Conservation (phyloP, 1,140 invertebrate genomes). For the Medauroidea extradentata region DNA sequence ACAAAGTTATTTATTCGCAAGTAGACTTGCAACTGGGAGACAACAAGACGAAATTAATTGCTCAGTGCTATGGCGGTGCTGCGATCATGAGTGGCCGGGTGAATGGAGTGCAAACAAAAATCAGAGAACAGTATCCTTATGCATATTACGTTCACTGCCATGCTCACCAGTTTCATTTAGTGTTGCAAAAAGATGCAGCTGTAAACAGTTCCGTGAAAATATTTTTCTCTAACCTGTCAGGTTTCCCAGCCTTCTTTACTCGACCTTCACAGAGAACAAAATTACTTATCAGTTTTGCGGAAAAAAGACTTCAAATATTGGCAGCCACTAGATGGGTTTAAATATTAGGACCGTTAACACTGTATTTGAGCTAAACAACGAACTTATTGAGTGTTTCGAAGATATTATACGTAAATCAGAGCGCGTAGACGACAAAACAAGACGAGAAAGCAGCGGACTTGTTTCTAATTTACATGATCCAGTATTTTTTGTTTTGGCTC, state of each 20-base stretch:
- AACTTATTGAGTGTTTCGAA: slow-evolving; percentile 12
- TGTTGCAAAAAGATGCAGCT: slow-evolving; percentile 30
- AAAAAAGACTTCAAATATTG: slow-evolving; percentile 1
- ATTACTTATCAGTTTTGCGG: slow-evolving; percentile 11
- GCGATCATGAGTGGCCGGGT: slow-evolving; percentile 29
- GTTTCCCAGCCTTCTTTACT: slow-evolving; percentile 16
- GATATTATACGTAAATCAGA: slow-evolving; percentile 13
- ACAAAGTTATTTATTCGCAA: slow-evolving; percentile 22
- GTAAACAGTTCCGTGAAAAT: slow-evolving; percentile 26
- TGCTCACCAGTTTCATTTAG: slow-evolving; percentile 36
- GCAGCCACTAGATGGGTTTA: slow-evolving; percentile 21
- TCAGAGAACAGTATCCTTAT: slow-evolving; percentile 30
- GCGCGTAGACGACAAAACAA: slow-evolving; percentile 3
- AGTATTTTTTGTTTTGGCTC: slow-evolving; percentile 24
- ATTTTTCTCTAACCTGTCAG: slow-evolving; percentile 28
- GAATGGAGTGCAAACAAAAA: slow-evolving; percentile 29
- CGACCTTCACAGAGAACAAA: slow-evolving; percentile 8
- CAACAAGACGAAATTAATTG: slow-evolving; percentile 34
- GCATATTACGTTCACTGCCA: slow-evolving; percentile 39
- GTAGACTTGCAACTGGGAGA: slow-evolving; percentile 26
- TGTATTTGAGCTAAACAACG: slow-evolving; percentile 17
- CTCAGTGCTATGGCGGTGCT: slow-evolving; percentile 37
- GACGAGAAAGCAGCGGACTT: slow-evolving; percentile 16
- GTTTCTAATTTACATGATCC: slow-evolving; percentile 13
- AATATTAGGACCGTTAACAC: slow-evolving; percentile 7